Evolutionary conservation across 2,797 vertebrate species (phyloP).

Genomic region (Arctocebus calabarensis): DNA sequence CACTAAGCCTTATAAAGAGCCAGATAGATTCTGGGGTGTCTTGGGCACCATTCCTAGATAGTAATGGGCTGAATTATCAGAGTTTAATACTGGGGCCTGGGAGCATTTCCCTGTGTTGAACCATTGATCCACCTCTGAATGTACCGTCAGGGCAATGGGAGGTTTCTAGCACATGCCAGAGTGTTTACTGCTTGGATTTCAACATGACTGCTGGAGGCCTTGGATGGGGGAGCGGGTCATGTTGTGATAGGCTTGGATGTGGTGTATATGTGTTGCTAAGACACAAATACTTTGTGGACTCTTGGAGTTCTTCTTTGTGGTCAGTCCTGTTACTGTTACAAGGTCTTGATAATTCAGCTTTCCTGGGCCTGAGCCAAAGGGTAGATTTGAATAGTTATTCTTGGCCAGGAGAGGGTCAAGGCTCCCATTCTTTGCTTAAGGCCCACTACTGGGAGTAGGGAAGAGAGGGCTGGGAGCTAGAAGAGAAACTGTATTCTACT

Average conservation of each 20-base stretch:
- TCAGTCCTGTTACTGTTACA: conserved; percentile 34
- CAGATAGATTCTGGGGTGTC: not conserved
- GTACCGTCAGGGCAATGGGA: conserved; percentile 72
- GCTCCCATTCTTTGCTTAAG: conserved; percentile 50
- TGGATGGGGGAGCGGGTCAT: conserved; percentile 37
- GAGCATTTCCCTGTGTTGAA: conserved; percentile 78
- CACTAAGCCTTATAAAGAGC: not conserved
- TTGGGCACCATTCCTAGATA: fast-evolving
- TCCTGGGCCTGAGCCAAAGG: conserved; percentile 63
- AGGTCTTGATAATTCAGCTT: conserved; percentile 51
- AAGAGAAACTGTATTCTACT: conserved; percentile 15
- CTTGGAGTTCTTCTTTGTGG: conserved; percentile 65
- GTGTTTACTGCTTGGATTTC: conserved; percentile 76
- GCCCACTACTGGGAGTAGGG: not conserved
- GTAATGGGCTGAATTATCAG: not conserved
- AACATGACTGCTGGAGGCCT: conserved; percentile 62
- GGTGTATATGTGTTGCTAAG: conserved; percentile 75
- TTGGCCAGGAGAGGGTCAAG: conserved; percentile 42
- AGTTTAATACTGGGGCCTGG: not conserved
- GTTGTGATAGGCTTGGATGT: conserved; percentile 59
- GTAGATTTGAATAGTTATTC: conserved; percentile 69
- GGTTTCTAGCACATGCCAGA: conserved; percentile 77
- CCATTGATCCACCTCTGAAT: conserved; percentile 71
- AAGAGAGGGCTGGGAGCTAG: conserved; percentile 15
- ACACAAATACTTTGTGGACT: conserved; percentile 64